Evolutionary conservation across 2,113 vertebrate species (phyloP), one percentile per base, ranked within the genome.

Genomic region (Butorides virescens): DNA sequence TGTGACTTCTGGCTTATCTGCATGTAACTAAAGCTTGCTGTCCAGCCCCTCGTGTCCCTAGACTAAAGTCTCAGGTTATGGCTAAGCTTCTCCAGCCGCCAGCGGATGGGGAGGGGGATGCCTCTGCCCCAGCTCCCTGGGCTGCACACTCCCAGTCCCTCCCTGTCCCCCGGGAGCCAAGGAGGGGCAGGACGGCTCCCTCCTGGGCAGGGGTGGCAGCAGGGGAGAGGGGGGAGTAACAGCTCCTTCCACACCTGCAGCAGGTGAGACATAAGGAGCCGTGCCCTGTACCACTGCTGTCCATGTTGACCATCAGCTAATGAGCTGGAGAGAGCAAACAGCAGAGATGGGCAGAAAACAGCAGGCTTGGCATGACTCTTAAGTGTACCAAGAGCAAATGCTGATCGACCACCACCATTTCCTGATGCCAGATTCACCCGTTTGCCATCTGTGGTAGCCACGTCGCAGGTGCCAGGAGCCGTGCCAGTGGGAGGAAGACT

Each of bases 271-370:
- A 0, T 27, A 10, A 76, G 80, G n/a, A 68, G 58, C 44, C 1
- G 4, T 80, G 37, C 53, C 62, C 22, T 0, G 0, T 37, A 11
- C 16, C 22, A 4, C 68, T 50, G 72, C 32, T 50, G 49, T 22
- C 72, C 3, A 0, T 56, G 53, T 26, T 78, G 86, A 55, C 71
- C 58, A 47, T 34, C 55, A 80, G 34, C 27, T 95, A 89, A 89
- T 67, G 87, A 89, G 59, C 65, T 77, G 68, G 68, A 80, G 52
- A 96, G 37, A 89, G 34, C 30, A 95, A 86, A 96, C 2, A 89
- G 46, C 39, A 44, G 62, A 39, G 53, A 59, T 0, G 2, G 36
- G 53, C 6, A 36, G 65, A 52, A 86, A 92, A 37, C 76, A 92
- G 46, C 68, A 80, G 67, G 27, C 59, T 80, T 68, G 72, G 53